Conservation (phyloP, 2,888 invertebrate species). For the Erpobdella octoculata region DNA sequence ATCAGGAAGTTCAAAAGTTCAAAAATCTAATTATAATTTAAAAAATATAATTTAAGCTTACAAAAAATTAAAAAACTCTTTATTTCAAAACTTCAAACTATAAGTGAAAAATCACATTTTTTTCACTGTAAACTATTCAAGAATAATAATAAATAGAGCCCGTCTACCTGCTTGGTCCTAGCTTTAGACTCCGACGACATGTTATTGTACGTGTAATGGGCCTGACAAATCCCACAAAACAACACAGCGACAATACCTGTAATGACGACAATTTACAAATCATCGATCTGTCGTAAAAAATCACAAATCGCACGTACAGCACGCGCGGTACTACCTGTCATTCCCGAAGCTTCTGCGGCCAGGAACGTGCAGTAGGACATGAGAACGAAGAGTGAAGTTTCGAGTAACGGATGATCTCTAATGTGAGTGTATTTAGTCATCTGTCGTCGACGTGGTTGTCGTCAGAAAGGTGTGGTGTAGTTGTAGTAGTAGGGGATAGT, state of each 20-base stretch:
- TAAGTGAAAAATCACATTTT: not conserved
- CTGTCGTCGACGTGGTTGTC: slow-evolving; percentile 36
- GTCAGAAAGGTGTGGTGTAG: too few species aligned
- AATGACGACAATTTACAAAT: not conserved
- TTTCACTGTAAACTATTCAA: not conserved
- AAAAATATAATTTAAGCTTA: not conserved
- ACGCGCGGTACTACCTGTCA: slow-evolving; percentile 66
- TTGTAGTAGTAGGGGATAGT: not conserved
- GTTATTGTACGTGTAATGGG: slow-evolving; percentile 97
- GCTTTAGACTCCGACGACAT: slow-evolving; percentile 75
- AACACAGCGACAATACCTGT: slow-evolving; percentile 80
- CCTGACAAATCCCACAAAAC: slow-evolving; percentile 97
- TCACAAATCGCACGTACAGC: too few species aligned
- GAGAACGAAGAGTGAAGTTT: slow-evolving; percentile 88
- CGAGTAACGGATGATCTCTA: slow-evolving; percentile 84
- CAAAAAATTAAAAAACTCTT: not conserved
- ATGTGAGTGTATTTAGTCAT: slow-evolving; percentile 81
- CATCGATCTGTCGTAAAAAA: not conserved
- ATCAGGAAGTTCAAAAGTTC: slow-evolving; percentile 88
- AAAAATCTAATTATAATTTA: slow-evolving; percentile 59
- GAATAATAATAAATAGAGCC: not conserved
- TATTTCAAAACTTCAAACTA: not conserved
- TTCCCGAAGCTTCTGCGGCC: slow-evolving; percentile 85
- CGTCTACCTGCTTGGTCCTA: slow-evolving; percentile 69
- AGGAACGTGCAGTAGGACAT: slow-evolving; percentile 97